A percentile compares a stretch with the other conserved stretches of the same genome.
These are phyloP conservation scores for Lampropteryx suffumata DNA, from an alignment of 2,888 invertebrate species.

Conservation along the genomic window DNA sequence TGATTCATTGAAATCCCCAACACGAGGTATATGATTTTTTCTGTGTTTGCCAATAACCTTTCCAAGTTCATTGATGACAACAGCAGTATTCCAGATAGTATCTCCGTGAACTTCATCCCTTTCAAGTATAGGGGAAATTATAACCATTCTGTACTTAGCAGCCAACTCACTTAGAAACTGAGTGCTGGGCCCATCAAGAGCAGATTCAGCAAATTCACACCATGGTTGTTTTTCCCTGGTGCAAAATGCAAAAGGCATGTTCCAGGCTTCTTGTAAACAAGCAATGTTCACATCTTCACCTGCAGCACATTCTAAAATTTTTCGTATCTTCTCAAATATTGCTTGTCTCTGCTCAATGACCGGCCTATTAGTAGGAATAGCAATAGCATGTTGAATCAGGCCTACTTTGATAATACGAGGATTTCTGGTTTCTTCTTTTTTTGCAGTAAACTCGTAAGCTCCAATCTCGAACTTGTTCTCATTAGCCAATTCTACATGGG, in stretches of 20 bases:
- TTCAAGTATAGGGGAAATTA: conserved; percentile 97
- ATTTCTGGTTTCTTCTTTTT: conserved; percentile 86
- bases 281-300: conserved; percentile 92
- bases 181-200: conserved; percentile 92
- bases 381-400: conserved; percentile 93
- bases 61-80: conserved; percentile 94
- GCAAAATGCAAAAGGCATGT: conserved; percentile 99
- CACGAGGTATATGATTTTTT: conserved; percentile 99
- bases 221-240: conserved; percentile 98
- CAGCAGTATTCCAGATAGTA: conserved; percentile 97
- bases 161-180: conserved; percentile 91
- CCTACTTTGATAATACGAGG: conserved; percentile 91
- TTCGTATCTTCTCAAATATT: conserved; percentile 88
- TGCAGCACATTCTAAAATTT: conserved; percentile 91
- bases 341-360: conserved; percentile 90
- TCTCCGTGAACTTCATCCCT: conserved; percentile 94
- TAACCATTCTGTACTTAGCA: conserved; percentile 93
- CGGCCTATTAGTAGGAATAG: conserved; percentile 88
- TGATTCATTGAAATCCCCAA: conserved; percentile 99
- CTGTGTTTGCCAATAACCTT: conserved; percentile 95
- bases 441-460: conserved; percentile 87
- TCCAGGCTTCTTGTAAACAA: conserved; percentile 99
- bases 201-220: conserved; percentile 98
- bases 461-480: conserved; percentile 88
- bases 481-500: conserved; percentile 70